Base-by-base conservation (phyloP, 2,113 vertebrate species). In the Neomonachus schauinslandi region DNA sequence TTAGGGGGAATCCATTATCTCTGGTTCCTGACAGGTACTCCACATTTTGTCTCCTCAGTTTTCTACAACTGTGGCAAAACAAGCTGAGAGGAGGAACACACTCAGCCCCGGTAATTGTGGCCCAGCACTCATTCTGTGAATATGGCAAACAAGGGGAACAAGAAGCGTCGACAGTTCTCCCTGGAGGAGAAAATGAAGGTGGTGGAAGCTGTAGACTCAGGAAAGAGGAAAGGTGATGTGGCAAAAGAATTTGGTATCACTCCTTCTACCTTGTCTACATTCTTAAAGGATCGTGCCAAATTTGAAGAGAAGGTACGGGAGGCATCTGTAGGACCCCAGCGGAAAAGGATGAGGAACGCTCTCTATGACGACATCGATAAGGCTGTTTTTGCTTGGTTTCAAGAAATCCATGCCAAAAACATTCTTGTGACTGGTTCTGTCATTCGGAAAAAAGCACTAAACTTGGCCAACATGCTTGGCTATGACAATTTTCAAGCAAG, bases 401-500 rank as follows among this genome's bases (percentile, higher is more conserved):
- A 97, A 91, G 94, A 97, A 97, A 87, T 91, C 71, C 46, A 49
- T 55, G 76, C 90, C 97, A 94, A 94, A 96, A 96, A 90, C 79
- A 69, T 94, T 92, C 92, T 97, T 3, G 33, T 87, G 61, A 89
- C 79, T 84, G 74, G 67, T 77, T 97, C 93, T 81, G 16, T 96
- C 74, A 97, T 88, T 94, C 0, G 5, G 51, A 85, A 93, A 87
- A 96, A 95, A 96, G 85, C 85, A 89, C 85, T 97, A 33, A 97
- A 91, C 67, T 89, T 97, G 93, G 93, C 96, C 80, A 96, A 76
- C 21, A n/a, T 97, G 85, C 49, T 96, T 79, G 93, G 86, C 84
- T 97, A 36, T 86, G 82, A 95, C 59, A 96, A 21, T 89, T 97
- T 97, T 93, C 96, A 98, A 97, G 94, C 87, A 92, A 95, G 69